Percentiles rank a stretch among this genome's conserved stretches.
Conservation (phyloP, 2,797 vertebrate genomes). For the Enteromius anoplus region DNA sequence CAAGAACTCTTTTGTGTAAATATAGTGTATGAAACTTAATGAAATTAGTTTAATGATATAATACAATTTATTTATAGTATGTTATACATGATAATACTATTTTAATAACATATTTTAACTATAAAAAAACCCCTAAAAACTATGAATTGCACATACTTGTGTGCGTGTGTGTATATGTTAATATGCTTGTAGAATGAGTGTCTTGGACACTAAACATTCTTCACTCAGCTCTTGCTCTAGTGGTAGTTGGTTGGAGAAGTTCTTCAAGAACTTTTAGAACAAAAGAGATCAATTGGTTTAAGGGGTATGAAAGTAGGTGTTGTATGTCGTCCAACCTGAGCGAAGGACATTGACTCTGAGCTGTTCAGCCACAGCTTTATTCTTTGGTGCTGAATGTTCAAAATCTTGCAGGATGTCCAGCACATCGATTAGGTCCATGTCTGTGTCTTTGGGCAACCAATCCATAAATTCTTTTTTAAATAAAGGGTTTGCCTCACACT, state of each 20-base stretch:
- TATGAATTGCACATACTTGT: too few species aligned
- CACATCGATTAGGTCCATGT: slow-evolving; percentile 72
- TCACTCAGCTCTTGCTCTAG: too few species aligned
- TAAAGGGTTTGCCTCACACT: slow-evolving; percentile 56
- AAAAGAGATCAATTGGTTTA: not conserved
- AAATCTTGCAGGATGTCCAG: slow-evolving; percentile 67
- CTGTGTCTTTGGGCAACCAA: slow-evolving; percentile 66
- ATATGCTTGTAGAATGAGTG: too few species aligned
- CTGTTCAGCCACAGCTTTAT: not conserved
- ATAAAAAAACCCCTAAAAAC: too few species aligned
- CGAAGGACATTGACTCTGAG: slow-evolving; percentile 18
- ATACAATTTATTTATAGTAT: too few species aligned
- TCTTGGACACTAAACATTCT: too few species aligned
- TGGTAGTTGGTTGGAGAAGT: not conserved
- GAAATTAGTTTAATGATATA: too few species aligned
- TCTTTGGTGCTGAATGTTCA: slow-evolving; percentile 40
- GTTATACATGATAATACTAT: too few species aligned
- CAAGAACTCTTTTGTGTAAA: not conserved
- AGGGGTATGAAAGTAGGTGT: not conserved
- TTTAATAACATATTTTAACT: too few species aligned
- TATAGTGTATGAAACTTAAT: too few species aligned
- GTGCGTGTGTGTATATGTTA: too few species aligned
- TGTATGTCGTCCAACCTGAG: slow-evolving; percentile 51
- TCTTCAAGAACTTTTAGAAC: not conserved
- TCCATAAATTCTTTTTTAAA: slow-evolving; percentile 64